Base-by-base conservation (phyloP, 2,113 vertebrate genomes). In the Aspiorhynchus laticeps region DNA sequence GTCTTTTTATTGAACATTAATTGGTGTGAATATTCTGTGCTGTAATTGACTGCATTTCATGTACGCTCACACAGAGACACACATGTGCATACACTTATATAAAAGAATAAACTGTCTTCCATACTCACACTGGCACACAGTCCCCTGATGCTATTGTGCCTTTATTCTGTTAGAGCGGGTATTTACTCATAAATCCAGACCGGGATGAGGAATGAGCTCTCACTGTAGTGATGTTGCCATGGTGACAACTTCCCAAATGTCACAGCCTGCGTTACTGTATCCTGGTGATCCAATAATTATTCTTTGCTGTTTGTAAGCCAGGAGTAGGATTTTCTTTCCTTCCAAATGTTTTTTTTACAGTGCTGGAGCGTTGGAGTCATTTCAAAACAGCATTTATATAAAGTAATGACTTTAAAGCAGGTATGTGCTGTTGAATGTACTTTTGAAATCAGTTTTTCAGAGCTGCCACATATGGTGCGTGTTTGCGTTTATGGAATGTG, bases 201-300 rank as follows among this genome's bases (percentile, higher is more conserved):
- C 26, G 86, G 83, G 85, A 87, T 73, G 77, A 86, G 80, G 83
- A 89, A 87, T 86, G 61, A 43, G 61, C 65, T 75, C 85, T 88
- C 67, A 48, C 78, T 82, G 84, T n/a, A 48, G 85, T 69, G 79
- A 85, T 26, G 89, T 90, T 90, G 84, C 88, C 85, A 87, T 88
- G 84, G 86, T 41, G 86, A 90, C 86, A 76, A 63, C 89, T 79
- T 87, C 76, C 89, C 88, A 90, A 90, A 90, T 90, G 89, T 89
- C 89, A 90, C 86, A 85, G 86, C 80, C 80, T 85, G 78, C 78
- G 77, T 84, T 88, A 89, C 84, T 82, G 87, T 86, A 87, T 89
- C 86, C 89, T 86, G 86, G 87, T 90, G 86, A 87, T 88, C 84
- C 89, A 88, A 73, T 82, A 86, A 90, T 87, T 87, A 75, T 84